A percentile compares a stretch with the other conserved stretches of the same genome.
Evolutionary conservation across 2,888 invertebrate species (phyloP).

Genomic region (Antheraea assamensis): DNA sequence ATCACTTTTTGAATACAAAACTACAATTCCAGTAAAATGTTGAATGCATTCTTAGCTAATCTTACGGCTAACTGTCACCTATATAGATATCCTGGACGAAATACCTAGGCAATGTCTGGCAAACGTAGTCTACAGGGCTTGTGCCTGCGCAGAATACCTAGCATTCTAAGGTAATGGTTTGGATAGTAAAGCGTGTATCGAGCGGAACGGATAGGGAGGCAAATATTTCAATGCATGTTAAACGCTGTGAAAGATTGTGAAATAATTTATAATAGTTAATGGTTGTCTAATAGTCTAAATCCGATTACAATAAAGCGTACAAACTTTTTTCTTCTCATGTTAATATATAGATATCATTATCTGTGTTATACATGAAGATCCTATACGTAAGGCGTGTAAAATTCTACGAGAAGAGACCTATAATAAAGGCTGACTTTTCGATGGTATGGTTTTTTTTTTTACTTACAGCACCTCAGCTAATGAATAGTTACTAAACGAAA

Average conservation of each 20-base stretch:
- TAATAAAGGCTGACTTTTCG: no score
- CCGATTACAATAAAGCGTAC: no score
- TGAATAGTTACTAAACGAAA: no score
- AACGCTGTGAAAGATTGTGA: neutral
- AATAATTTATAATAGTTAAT: no score
- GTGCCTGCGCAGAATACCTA: slow-evolving; percentile 1
- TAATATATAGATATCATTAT: no score
- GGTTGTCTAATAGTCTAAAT: no score
- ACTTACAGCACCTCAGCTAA: no score
- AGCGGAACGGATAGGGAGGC: neutral
- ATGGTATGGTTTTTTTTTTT: no score
- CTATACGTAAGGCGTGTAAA: no score
- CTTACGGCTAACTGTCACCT: neutral
- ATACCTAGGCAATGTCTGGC: neutral
- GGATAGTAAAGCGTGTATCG: neutral
- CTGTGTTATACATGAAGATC: no score
- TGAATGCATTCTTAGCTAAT: neutral
- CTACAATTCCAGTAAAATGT: neutral
- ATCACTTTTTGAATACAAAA: neutral
- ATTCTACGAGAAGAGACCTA: no score
- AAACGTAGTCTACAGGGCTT: neutral
- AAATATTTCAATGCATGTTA: neutral
- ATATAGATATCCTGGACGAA: slow-evolving; percentile 1
- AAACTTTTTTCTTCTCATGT: no score
- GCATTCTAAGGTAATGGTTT: neutral